Evolutionary conservation across 23 tunicate species (phyloP).

Genomic region (Styela plicata): DNA sequence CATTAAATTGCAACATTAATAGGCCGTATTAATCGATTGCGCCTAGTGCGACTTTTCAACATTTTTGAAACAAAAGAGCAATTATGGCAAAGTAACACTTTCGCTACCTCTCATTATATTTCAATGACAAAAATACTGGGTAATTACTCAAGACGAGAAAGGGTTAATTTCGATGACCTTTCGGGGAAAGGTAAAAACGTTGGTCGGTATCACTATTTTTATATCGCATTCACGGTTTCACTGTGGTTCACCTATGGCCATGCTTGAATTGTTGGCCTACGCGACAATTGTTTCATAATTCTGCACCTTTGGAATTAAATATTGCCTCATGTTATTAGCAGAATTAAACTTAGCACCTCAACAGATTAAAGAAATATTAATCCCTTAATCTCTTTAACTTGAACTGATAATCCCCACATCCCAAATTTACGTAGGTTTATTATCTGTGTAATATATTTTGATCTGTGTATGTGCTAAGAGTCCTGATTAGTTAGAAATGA

Average conservation of each 20-base stretch:
- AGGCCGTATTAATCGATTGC: not conserved
- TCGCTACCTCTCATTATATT: not conserved
- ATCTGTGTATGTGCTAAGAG: no score
- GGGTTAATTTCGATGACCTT: not conserved
- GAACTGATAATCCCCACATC: no score
- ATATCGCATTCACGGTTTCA: no score
- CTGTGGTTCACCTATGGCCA: no score
- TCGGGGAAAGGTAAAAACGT: not conserved
- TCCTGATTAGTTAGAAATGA: no score
- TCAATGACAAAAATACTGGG: not conserved
- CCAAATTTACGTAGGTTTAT: no score
- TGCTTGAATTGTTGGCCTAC: not conserved
- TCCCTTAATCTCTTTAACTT: no score
- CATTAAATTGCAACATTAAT: not conserved
- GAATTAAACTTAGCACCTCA: not conserved
- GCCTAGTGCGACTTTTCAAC: not conserved
- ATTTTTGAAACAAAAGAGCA: not conserved
- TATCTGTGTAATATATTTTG: no score
- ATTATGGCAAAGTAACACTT: not conserved
- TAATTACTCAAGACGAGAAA: not conserved
- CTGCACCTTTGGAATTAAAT: not conserved
- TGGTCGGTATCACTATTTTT: no score
- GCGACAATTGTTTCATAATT: not conserved
- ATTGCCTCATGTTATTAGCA: not conserved
- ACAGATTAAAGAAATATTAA: not conserved